Base-by-base conservation (phyloP, 2,113 vertebrate genomes). In the Arothron firmamentum region DNA sequence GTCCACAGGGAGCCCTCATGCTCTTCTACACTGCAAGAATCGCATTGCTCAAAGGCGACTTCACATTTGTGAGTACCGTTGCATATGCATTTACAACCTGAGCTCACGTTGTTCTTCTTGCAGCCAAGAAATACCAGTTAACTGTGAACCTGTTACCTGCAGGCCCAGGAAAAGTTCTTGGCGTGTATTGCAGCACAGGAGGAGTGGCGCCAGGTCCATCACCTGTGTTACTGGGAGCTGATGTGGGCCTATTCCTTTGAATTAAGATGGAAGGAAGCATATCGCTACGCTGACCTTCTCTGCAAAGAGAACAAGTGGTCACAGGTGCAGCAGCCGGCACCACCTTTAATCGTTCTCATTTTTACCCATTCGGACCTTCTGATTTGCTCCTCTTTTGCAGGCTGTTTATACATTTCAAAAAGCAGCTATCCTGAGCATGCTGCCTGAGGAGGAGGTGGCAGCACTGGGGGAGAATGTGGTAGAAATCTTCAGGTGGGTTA, bases 291-390 rank as follows among this genome's bases (percentile, higher is more conserved):
- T 71, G 90, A 96, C 72, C 87, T 94, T 31, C 93, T 98, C 71
- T 93, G 92, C 87, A 95, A 93, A 87, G 95, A 98, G 82, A 98
- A 93, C 91, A 95, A 92, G 77, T 97, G 95, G 95, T 98, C 95
- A 62, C 93, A 95, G 94, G 96, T 97, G 90, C 28, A 1, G 31
- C 63, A 4, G 4, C 7, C 14, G 2, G 38, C 21, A 49, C 3
- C 18, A 49, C 8, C 18, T 49, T 20, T 8, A 49, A 12, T 15
- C 53, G 20, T 23, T 6, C 4, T 63, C 19, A 34, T 0, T 47
- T 55, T 45, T 12, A 12, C 16, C 10, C 13, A 13, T 18, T 11
- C 8, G 5, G 15, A 38, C 16, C 11, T 52, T 6, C 5, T 34
- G 4, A 17, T 47, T 47, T n/a, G 14, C 15, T 47, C 17, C 45